phyloP scores from a whole-genome alignment of 2,113 vertebrate species.

The Lepus americanus region DNA sequence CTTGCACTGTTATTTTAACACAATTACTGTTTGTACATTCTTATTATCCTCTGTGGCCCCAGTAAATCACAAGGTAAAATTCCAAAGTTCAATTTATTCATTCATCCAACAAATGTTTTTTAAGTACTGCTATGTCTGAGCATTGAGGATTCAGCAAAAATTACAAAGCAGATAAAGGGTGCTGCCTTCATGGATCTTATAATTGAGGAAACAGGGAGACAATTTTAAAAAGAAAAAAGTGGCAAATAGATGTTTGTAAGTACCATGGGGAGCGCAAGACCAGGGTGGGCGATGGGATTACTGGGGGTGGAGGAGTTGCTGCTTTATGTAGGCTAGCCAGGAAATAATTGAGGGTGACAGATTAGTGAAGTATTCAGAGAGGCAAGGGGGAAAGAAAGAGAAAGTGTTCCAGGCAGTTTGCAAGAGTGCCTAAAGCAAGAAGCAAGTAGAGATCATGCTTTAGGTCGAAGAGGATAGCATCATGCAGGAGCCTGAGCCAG shows the following conservation, averaged over 20 bases:
- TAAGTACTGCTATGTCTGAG: not conserved
- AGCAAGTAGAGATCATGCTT: not conserved
- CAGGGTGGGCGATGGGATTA: not conserved
- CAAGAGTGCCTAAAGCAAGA: not conserved
- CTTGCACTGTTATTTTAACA: not conserved
- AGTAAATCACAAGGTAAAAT: slow-evolving; percentile 20
- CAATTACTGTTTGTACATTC: not conserved
- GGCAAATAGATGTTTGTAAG: not conserved
- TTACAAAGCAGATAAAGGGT: not conserved
- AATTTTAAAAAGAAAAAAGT: not conserved
- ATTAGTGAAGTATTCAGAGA: not conserved
- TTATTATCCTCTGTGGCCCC: not conserved
- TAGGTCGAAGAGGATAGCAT: not conserved
- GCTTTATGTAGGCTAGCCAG: not conserved
- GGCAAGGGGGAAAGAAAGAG: not conserved
- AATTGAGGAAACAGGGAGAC: not conserved
- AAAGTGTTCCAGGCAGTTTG: not conserved
- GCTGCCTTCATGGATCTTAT: not conserved
- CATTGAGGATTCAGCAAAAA: not conserved
- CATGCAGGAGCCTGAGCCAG: not conserved
- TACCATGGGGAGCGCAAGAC: not conserved
- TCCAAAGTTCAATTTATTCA: not conserved
- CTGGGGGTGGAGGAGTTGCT: not conserved
- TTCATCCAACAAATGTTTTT: not conserved
- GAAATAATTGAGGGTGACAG: not conserved